These are phyloP conservation scores for Drosophila mercatorum DNA, from an alignment of 2,888 invertebrate genomes.

Conservation along the genomic window DNA sequence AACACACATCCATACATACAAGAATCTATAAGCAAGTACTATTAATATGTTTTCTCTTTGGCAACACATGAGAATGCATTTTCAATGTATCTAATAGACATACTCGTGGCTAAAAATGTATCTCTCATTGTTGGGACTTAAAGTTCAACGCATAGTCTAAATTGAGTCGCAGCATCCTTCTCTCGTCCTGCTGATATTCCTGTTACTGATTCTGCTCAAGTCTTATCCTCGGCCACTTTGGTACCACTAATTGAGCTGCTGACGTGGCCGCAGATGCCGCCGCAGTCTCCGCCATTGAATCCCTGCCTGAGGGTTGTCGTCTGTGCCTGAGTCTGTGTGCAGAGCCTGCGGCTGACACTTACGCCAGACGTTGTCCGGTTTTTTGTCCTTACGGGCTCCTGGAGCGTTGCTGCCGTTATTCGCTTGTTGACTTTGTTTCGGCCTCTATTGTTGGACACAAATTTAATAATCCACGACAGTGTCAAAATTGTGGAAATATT, in stretches of 20 bases:
- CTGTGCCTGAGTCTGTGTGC: slow-evolving; percentile 25
- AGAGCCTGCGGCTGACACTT: slow-evolving; percentile 40
- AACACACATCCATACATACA: background rate
- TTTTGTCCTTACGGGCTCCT: slow-evolving; percentile 28
- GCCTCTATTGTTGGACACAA: slow-evolving; percentile 53
- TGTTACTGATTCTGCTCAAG: slow-evolving; percentile 45
- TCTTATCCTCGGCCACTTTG: slow-evolving; percentile 75
- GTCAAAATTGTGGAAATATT: slow-evolving; percentile 65
- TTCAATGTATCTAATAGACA: slow-evolving; percentile 9
- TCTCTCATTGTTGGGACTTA: slow-evolving; percentile 32
- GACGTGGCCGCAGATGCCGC: slow-evolving; percentile 33
- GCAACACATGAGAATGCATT: slow-evolving; percentile 31
- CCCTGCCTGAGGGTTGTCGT: slow-evolving; percentile 47
- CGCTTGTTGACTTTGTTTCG: slow-evolving; percentile 58
- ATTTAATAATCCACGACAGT: slow-evolving; percentile 80
- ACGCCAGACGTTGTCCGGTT: slow-evolving; percentile 12
- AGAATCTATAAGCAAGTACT: slow-evolving; percentile 23
- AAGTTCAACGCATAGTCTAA: slow-evolving; percentile 50
- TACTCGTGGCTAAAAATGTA: slow-evolving; percentile 11
- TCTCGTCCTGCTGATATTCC: slow-evolving; percentile 9
- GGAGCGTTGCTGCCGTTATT: slow-evolving; percentile 16
- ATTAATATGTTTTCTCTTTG: slow-evolving; percentile 16
- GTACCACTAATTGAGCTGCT: slow-evolving; percentile 76
- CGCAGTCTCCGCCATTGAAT: slow-evolving; percentile 24
- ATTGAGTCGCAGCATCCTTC: slow-evolving; percentile 25